These are phyloP conservation scores for Sciaenops ocellatus DNA, from an alignment of 2,797 vertebrate species.

Conservation along the genomic window DNA sequence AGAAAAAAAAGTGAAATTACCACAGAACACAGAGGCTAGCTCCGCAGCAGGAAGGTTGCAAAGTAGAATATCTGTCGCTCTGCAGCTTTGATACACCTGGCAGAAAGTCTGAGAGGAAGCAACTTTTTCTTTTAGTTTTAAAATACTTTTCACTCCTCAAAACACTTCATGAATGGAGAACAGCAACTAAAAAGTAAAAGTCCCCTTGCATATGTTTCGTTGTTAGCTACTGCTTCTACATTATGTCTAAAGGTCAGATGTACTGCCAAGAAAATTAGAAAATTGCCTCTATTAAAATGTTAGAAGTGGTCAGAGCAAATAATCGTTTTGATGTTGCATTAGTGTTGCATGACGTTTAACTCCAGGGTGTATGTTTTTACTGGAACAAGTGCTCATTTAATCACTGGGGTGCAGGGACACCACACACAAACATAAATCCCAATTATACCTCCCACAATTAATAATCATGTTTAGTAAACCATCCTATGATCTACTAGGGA, in stretches of 20 bases:
- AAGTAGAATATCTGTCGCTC: conserved; percentile 24
- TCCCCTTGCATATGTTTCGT: not conserved
- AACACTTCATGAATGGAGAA: not conserved
- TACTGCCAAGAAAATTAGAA: conserved; percentile 9
- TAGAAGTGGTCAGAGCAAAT: not conserved
- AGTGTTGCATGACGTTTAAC: conserved; percentile 21
- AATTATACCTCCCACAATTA: conserved; percentile 32
- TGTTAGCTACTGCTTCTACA: not conserved
- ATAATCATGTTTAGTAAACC: conserved; percentile 10
- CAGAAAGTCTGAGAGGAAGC: conserved; percentile 12
- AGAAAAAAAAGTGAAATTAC: conserved; percentile 31
- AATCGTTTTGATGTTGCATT: conserved; percentile 14
- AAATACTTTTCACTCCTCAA: no score
- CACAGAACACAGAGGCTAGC: conserved; percentile 50
- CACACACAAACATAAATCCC: conserved; percentile 21
- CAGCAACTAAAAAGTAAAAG: not conserved
- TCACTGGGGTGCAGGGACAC: conserved; percentile 38
- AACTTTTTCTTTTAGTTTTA: not conserved
- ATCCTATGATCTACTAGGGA: conserved; percentile 1
- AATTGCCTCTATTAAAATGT: not conserved
- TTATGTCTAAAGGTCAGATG: not conserved
- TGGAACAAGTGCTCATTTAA: conserved; percentile 37
- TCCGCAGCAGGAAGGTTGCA: conserved; percentile 5
- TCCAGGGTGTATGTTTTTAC: conserved; percentile 34
- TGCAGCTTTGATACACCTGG: conserved; percentile 26